Evolutionary conservation across 1,140 invertebrate genomes (phyloP).

Genomic region (Aplysia californica): DNA sequence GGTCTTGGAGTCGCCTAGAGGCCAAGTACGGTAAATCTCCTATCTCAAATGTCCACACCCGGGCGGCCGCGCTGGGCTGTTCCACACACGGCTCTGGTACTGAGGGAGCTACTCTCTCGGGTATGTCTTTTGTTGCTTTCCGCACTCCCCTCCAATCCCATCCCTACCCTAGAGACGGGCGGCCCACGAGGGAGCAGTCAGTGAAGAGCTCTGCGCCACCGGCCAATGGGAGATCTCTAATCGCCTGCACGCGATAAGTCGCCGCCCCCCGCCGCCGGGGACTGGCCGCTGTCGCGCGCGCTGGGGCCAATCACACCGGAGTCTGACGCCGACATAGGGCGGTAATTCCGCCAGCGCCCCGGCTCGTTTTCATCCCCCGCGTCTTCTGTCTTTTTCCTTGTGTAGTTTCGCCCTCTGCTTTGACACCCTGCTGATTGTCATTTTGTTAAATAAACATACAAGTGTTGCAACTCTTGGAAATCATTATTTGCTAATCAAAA

Average conservation of each 20-base stretch:
- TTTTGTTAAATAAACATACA: too few species aligned
- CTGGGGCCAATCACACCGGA: conserved; percentile 40
- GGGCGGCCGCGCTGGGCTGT: conserved; percentile 12
- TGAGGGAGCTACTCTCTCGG: conserved; percentile 55
- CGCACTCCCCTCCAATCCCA: conserved; percentile 51
- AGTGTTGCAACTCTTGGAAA: too few species aligned
- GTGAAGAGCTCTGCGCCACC: conserved; percentile 34
- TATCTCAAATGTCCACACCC: conserved; percentile 19
- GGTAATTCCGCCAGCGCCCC: conserved; percentile 4
- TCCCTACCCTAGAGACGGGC: conserved; percentile 43
- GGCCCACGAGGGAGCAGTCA: conserved; percentile 42
- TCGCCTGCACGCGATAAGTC: conserved; percentile 31
- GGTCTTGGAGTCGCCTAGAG: too few species aligned
- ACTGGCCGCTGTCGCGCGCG: conserved; percentile 19
- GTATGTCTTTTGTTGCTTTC: conserved; percentile 64
- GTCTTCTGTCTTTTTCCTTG: not conserved
- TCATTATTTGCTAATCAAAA: too few species aligned
- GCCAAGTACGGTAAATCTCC: conserved; percentile 22
- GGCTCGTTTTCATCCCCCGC: not conserved
- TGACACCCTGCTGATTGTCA: too few species aligned
- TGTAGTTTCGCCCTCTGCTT: not conserved
- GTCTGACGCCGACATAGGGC: not conserved
- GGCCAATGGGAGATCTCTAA: conserved; percentile 44
- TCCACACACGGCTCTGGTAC: conserved; percentile 33
- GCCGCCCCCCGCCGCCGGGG: conserved; percentile 37